Evolutionary conservation across 2,113 vertebrate genomes (phyloP), one percentile per base, ranked within the genome.

Genomic region (Microcebus tavaratra): DNA sequence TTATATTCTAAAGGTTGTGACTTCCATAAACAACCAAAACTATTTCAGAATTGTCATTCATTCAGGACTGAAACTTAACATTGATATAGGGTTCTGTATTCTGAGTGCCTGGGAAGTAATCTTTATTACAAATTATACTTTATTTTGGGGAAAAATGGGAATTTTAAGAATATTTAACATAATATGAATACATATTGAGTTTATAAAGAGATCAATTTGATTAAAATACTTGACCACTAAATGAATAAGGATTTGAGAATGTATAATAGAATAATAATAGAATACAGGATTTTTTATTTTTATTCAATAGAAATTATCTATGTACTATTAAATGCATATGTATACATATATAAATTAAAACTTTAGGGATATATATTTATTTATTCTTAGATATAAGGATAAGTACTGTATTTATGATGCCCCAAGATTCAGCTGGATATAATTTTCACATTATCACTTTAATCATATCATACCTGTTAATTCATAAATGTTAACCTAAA

Each of bases 221-320:
- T 90, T 93, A 61, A 96, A 79, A 73, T 92, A 83, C 83, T 87
- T 96, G 63, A 65, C 25, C 68, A 39, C 70, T 97, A 90, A 90
- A 82, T 94, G 18, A 88, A 68, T 67, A 87, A 57, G 25, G 42
- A 88, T 92, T 72, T 90, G 25, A 89, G 39, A 81, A 67, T 87
- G 2, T 87, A 59, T 83, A 27, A 55, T 55, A 18, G 53, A 53
- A 53, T 53, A 53, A 53, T 53, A 53, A 17, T 53, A 55, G 15
- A 55, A 55, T 55, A 55, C 53, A 83, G 50, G 6, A 55, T 90
- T 73, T 95, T 91, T 63, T 42, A 96, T 73, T 95, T 91, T 63
- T 42, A 96, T 75, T 94, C 70, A 92, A n/a, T 39, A 92, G n/a
- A 53, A 83, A 25, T 75, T 90, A 50, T 61, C 48, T 80, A 9